phyloP scores from a whole-genome alignment of 2,113 vertebrate genomes.

The Hystrix brachyura region DNA sequence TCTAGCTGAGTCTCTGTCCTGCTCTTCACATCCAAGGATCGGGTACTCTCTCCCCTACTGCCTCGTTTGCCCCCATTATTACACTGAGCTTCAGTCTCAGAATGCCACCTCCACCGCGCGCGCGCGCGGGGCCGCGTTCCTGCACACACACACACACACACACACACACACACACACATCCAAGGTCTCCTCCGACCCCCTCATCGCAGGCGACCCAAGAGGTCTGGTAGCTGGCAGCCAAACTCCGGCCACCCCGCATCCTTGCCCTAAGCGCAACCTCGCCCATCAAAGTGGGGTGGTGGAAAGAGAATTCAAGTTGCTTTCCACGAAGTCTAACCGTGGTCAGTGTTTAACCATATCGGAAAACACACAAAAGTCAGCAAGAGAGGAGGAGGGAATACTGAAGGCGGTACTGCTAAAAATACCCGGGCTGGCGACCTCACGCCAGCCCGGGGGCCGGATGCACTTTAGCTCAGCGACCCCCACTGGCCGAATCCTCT shows the following conservation, averaged over 20 bases:
- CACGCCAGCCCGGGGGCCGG: background rate
- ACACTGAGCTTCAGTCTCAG: background rate
- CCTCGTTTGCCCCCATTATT: background rate
- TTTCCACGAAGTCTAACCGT: background rate
- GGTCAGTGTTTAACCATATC: background rate
- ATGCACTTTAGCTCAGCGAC: slow-evolving; percentile 80
- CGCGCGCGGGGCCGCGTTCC: background rate
- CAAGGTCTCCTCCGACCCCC: background rate
- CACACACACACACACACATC: background rate
- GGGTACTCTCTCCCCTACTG: background rate
- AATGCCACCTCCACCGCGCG: background rate
- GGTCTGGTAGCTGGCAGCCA: background rate
- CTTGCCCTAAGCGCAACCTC: background rate
- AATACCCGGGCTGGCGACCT: slow-evolving; percentile 31
- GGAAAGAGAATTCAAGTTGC: slow-evolving; percentile 66
- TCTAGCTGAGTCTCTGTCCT: background rate
- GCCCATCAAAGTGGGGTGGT: background rate
- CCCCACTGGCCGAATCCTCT: slow-evolving; percentile 71
- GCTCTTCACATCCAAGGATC: background rate
- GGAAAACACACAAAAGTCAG: slow-evolving; percentile 12
- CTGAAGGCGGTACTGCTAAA: background rate
- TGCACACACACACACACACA: background rate
- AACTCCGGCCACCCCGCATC: background rate
- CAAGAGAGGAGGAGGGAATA: background rate
- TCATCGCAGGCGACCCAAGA: background rate